Base-by-base conservation (phyloP, 2,797 vertebrate genomes). In the Tauraco hartlaubi region DNA sequence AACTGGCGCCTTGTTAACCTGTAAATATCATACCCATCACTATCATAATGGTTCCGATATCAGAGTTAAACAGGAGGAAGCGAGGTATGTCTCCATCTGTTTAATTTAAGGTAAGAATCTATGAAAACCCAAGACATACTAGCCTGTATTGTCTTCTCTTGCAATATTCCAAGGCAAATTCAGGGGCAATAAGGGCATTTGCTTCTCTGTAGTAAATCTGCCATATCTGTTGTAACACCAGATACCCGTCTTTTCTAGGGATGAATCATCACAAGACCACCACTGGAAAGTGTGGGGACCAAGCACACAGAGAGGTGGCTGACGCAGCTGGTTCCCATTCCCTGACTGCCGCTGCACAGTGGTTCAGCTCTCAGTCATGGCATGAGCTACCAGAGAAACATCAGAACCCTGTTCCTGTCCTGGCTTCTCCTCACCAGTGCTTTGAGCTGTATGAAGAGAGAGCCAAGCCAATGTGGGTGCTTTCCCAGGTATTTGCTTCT, bases 391-490 rank as follows among this genome's bases (percentile, higher is more conserved):
- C 31, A 66, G 43, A 71, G 48, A 55, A 85, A 43, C 6, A 28
- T 2, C 2, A 0, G 54, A 14, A 13, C 21, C 35, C 35, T 15
- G 8, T 28, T 67, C 29, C 33, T 81, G 26, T 46, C 21, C 55
- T 67, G 77, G 55, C 11, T 56, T 1, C 51, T 67, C 41, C 73
- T 84, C 12, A 2, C 17, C 52, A 62, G 28, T 33, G 18, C 31
- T 69, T 46, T 39, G 22, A 59, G 41, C 43, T 33, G 13, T 18
- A 8, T 0, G 8, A 77, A 93, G 71, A 37, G 49, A 77, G 64
- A 80, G 51, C 5, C 46, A 67, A 82, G 56, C 15, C 29, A 35
- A n/a, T 3, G 2, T 0, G 0, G 55, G 3, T 2, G 18, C 11
- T 2, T 15, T 52, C 29, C 44, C 46, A 51, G 43, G 49, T 25